Evolutionary conservation across 2,113 vertebrate genomes (phyloP), one percentile per base, ranked within the genome.

Genomic region (Pseudonaja textilis): DNA sequence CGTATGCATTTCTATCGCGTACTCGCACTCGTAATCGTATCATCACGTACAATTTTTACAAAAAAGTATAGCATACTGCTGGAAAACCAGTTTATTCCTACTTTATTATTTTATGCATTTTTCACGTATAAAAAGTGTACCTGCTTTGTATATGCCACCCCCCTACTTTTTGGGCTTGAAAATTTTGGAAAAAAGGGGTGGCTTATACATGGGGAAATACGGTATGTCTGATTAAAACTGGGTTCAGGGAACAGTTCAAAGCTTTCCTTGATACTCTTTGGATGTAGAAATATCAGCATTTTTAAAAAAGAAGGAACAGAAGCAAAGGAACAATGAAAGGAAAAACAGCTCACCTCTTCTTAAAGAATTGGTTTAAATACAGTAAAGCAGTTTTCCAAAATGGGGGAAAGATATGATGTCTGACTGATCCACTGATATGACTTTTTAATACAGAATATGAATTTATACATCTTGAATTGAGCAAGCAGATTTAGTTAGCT

Each of bases 151-250:
- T n/a, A n/a, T n/a, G n/a, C n/a, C n/a, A n/a, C n/a, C n/a, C n/a
- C n/a, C n/a, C n/a, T n/a, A n/a, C n/a, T n/a, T n/a, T n/a, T n/a
- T n/a, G n/a, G n/a, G n/a, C n/a, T n/a, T n/a, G n/a, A n/a, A n/a
- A n/a, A n/a, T n/a, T n/a, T n/a, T n/a, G n/a, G n/a, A n/a, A n/a
- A n/a, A n/a, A n/a, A n/a, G n/a, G n/a, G n/a, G n/a, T n/a, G n/a
- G n/a, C n/a, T n/a, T n/a, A n/a, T n/a, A n/a, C n/a, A n/a, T n/a
- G n/a, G n/a, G n/a, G n/a, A n/a, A n/a, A n/a, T n/a, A n/a, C n/a
- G n/a, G n/a, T n/a, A 74, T 50, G 95, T 91, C 86, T 92, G 92
- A 94, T 93, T 97, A 94, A 95, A 87, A 45, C 92, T 93, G 34
- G 61, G 87, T 69, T 94, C 90, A 61, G 93, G 61, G 25, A 94